Percentiles rank a stretch among this genome's conserved stretches.
phyloP scores from a whole-genome alignment of 2,888 invertebrate species.

The Ichneumoninae sp. region DNA sequence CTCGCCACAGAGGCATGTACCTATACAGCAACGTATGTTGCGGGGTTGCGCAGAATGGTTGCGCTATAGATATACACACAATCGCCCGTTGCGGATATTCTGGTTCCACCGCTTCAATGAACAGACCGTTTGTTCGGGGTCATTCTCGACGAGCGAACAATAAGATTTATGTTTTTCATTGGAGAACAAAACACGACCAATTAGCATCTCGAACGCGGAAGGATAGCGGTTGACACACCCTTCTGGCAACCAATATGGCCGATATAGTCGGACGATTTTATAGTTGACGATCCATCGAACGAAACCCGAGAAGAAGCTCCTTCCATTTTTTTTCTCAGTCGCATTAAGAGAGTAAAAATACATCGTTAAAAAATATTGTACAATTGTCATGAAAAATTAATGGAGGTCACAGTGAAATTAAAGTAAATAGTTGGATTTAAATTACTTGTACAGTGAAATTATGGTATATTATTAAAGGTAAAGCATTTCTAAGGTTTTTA shows the following conservation, averaged over 20 bases:
- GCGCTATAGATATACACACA: slow-evolving; percentile 10
- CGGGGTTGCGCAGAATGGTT: neutral
- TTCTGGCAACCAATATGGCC: neutral
- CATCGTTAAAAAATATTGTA: too few relatives aligned
- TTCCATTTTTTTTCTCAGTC: neutral
- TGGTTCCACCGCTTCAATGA: slow-evolving; percentile 20
- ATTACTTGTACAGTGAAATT: too few relatives aligned
- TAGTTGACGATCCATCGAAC: neutral
- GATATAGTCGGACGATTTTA: neutral
- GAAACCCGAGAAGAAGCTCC: neutral
- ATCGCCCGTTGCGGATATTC: slow-evolving; percentile 24
- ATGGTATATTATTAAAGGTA: too few relatives aligned
- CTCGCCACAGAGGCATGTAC: slow-evolving; percentile 57
- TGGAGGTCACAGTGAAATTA: too few relatives aligned
- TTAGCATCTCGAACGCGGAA: slow-evolving; percentile 1
- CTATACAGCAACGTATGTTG: slow-evolving; percentile 34
- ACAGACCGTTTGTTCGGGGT: slow-evolving; percentile 17
- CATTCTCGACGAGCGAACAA: slow-evolving; percentile 1
- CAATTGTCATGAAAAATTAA: too few relatives aligned
- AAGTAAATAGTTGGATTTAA: too few relatives aligned
- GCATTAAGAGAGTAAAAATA: too few relatives aligned
- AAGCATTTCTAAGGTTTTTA: too few relatives aligned
- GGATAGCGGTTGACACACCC: slow-evolving; percentile 19
- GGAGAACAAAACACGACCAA: slow-evolving; percentile 8
- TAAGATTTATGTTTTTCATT: slow-evolving; percentile 14